Percentiles rank a stretch among this genome's conserved stretches.
Conservation (phyloP, 2,797 vertebrate species). For the Coranthus polyacanthus region DNA sequence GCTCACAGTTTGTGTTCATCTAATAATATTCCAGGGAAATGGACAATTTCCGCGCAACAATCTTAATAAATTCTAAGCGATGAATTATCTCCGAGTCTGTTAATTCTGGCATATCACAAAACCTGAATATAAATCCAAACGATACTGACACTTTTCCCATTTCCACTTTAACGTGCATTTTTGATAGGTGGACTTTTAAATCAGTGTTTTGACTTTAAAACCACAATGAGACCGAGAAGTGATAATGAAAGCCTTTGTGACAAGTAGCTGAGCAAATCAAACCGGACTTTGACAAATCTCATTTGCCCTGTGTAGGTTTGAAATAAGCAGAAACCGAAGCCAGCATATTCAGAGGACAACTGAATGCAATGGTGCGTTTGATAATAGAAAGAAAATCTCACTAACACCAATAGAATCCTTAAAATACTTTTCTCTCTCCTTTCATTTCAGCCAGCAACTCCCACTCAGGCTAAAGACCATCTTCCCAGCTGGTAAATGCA, state of each 20-base stretch:
- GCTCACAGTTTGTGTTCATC: too few relatives aligned
- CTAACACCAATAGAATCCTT: constrained; percentile 51
- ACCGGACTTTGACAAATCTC: constrained; percentile 32
- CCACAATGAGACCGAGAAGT: background rate
- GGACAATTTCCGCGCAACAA: too few relatives aligned
- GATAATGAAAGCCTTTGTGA: constrained; percentile 19
- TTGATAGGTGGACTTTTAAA: background rate
- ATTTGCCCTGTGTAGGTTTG: constrained; percentile 5
- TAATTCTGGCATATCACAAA: constrained; percentile 8
- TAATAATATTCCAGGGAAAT: constrained; percentile 2
- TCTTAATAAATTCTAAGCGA: too few relatives aligned
- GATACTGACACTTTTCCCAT: background rate
- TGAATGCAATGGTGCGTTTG: constrained; percentile 30
- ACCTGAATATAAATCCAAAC: constrained; percentile 2
- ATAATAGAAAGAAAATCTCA: constrained; percentile 32
- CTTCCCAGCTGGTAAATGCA: constrained; percentile 64
- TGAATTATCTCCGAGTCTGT: background rate
- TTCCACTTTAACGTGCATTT: background rate
- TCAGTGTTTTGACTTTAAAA: constrained; percentile 6
- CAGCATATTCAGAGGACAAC: constrained; percentile 8
- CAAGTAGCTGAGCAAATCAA: constrained; percentile 41
- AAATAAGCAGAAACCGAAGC: constrained; percentile 22
- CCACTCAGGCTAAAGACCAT: constrained; percentile 79
- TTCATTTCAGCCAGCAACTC: constrained; percentile 67
- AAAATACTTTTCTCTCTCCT: constrained; percentile 66